Evolutionary conservation across 2,888 invertebrate genomes (phyloP).

Genomic region (Ornithoptera priamus): DNA sequence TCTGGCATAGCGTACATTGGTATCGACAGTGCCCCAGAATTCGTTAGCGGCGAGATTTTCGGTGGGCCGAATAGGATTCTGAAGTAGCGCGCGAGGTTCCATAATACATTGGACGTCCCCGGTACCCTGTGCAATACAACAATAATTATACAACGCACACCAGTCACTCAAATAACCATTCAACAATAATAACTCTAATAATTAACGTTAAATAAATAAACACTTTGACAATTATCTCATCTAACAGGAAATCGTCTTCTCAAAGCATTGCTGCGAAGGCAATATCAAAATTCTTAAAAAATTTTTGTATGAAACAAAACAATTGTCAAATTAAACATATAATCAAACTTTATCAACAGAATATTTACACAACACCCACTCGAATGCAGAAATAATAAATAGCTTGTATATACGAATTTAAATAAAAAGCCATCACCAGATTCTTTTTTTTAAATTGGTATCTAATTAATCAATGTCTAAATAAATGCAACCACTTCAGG

Average conservation of each 20-base stretch:
- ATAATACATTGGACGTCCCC: slow-evolving; percentile 78
- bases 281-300: not conserved
- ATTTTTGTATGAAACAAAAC: slow-evolving; percentile 14
- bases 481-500: slow-evolving; percentile 43
- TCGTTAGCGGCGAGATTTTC: slow-evolving; percentile 62
- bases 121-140: slow-evolving; percentile 69
- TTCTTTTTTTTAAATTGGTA: slow-evolving; percentile 31
- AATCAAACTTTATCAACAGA: slow-evolving; percentile 12
- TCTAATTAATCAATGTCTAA: slow-evolving; percentile 34
- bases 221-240: slow-evolving; percentile 19
- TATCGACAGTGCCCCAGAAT: slow-evolving; percentile 64
- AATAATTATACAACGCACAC: slow-evolving; percentile 35
- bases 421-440: slow-evolving; percentile 39
- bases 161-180: not conserved
- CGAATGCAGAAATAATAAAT: not conserved
- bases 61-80: slow-evolving; percentile 72
- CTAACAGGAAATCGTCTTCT: not conserved
- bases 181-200: not conserved
- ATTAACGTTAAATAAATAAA: slow-evolving; percentile 2
- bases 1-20: slow-evolving; percentile 71
- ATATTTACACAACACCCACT: slow-evolving; percentile 22
- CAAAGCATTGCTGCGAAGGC: not conserved
- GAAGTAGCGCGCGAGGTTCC: slow-evolving; percentile 78
- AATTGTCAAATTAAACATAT: slow-evolving; percentile 12
- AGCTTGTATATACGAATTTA: not conserved